Evolutionary conservation across 2,797 vertebrate species (phyloP), one percentile per base, ranked within the genome.

Genomic region (Pseudochromis fuscus): DNA sequence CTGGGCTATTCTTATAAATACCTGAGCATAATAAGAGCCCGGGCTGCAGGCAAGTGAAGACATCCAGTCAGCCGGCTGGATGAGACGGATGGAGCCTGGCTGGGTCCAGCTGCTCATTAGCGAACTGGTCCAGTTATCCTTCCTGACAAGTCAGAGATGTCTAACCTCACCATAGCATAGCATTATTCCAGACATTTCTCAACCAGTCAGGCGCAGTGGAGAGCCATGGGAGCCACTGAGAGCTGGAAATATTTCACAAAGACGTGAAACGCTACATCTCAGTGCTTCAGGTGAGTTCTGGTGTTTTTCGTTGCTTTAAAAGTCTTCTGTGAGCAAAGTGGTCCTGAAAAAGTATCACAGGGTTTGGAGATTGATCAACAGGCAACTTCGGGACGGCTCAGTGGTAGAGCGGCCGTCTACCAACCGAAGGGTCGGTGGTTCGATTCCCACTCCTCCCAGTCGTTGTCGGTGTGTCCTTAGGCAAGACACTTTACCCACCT

Each of bases 21-120:
- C 76, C 80, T 69, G 58, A 57, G 67, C 30, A 81, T 85, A 89
- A 86, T 81, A 64, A 71, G 82, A 78, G 48, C 30, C 62, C 9
- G 2, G 56, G 74, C 83, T 67, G 77, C 77, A 52, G 77, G 72
- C 58, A 24, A 70, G 67, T 62, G 50, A 81, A 78, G 83, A 83
- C 71, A 68, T 80, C 50, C 84, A 82, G 70, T 82, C 62, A 55
- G 59, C 40, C 18, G 30, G 63, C n/a, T 7, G 1, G 61, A 57
- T 49, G 77, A 81, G 73, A 72, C 5, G n/a, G 50, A 62, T 72
- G 72, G 64, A 73, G 70, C 53, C n/a, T 66, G 58, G 74, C 63
- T 51, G 66, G 63, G 73, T 68, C 53, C 77, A 61, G 75, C 69
- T 58, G 69, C 90, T 92, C 86, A 84, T 93, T 93, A 93, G 79